Conservation (phyloP, 2,113 vertebrate genomes). For the Melanerpes formicivorus region DNA sequence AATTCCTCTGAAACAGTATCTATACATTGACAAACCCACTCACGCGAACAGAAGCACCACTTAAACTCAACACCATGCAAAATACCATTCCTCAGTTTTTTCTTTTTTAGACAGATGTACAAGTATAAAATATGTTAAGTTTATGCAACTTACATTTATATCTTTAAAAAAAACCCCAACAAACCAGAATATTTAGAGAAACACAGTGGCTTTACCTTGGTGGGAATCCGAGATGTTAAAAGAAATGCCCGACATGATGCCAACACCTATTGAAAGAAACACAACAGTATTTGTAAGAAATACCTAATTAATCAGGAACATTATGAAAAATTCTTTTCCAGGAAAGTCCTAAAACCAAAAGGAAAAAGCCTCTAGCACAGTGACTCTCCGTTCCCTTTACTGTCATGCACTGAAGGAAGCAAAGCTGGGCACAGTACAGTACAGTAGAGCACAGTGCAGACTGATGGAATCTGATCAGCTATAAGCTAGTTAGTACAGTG, state of each 20-base stretch:
- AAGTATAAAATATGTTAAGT: not conserved
- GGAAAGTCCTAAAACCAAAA: not conserved
- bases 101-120: not conserved
- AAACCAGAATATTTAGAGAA: not conserved
- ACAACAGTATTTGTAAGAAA: not conserved
- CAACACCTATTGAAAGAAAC: slow-evolving; percentile 82
- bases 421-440: not conserved
- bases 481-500: not conserved
- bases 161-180: not conserved
- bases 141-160: not conserved
- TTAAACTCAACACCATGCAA: not conserved
- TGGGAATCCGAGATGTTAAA: slow-evolving; percentile 89
- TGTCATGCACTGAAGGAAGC: not conserved
- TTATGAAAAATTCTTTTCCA: not conserved
- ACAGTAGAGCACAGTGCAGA: not conserved
- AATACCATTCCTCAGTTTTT: not conserved
- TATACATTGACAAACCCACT: not conserved
- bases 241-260: slow-evolving; percentile 92
- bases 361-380: not conserved
- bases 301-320: not conserved
- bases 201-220: slow-evolving; percentile 84
- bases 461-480: not conserved
- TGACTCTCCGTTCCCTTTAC: not conserved
- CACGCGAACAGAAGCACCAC: not conserved
- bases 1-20: not conserved